Conservation (phyloP, 1,140 invertebrate genomes). For the Drosophila melanica region DNA sequence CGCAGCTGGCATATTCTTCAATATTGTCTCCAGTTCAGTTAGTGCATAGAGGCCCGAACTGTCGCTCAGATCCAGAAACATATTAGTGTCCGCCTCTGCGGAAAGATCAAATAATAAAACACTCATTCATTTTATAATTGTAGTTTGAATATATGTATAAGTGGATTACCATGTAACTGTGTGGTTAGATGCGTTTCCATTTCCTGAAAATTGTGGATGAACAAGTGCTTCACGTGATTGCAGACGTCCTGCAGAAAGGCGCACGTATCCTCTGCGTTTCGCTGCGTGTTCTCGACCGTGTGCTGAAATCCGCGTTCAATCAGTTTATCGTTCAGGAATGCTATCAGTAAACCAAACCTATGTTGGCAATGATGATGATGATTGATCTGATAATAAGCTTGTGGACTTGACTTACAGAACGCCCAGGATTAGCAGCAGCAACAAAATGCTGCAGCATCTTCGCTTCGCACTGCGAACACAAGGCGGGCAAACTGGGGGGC, state of each 20-base stretch:
- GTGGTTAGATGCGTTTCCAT: background rate
- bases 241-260: background rate
- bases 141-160: background rate
- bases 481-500: background rate
- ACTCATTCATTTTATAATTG: background rate
- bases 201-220: conserved; percentile 1
- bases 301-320: background rate
- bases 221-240: background rate
- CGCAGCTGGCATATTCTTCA: background rate
- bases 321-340: conserved; percentile 2
- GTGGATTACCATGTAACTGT: background rate
- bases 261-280: background rate
- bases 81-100: background rate
- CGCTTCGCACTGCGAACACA: background rate
- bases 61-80: background rate
- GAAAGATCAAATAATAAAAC: background rate
- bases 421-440: background rate
- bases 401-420: background rate
- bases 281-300: background rate
- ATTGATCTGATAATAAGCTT: background rate
- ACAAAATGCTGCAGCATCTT: background rate
- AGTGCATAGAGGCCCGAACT: background rate
- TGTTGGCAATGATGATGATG: too few relatives aligned
- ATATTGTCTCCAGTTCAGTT: background rate
- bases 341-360: background rate